Base-by-base conservation (phyloP, 2,797 vertebrate species). In the Enteromius paludinosus region DNA sequence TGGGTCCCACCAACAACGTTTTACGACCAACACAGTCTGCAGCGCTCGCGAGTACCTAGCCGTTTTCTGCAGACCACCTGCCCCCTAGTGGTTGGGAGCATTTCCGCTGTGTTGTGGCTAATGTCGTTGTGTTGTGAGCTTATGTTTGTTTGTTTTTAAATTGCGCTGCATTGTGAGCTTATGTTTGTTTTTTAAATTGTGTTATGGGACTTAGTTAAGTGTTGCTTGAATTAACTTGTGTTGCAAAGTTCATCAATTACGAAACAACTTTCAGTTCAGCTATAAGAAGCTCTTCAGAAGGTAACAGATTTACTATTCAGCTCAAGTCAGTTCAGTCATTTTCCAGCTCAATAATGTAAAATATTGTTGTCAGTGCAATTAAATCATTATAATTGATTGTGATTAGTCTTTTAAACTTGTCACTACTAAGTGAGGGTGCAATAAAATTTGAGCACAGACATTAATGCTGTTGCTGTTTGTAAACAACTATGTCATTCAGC, bases 401-500 rank as follows among this genome's bases (percentile, higher is more conserved):
- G 9, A 59, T 59, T 25, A 38, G 33, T 5, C 52, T 11, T 66
- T 66, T 64, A 38, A 66, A 74, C 33, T 56, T 59, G 12, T 30
- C 25, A 30, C 59, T 62, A 30, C 14, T 62, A 30, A 30, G 59
- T 30, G 59, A 33, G 15, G 18, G 45, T 56, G 5, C 20, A 69
- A 69, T 64, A 20, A 66, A 43, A 74, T 81, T 3, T 23, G 64
- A 18, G 35, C 5, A 28, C 33, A n/a, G 30, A 28, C 61, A 75
- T 11, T 35, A 23, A 30, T 23, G 28, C 20, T 47, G 43, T 69
- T 70, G 18, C 38, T 45, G 18, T 17, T 69, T 68, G 25, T 18
- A 47, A 61, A 82, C 47, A 52, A 9, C 20, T 30, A 47, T 75
- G 62, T 20, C 72, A 66, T 54, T 68, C 12, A 45, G 23, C 72